These are phyloP conservation scores for Nymphalis c-album DNA, from an alignment of 2,888 invertebrate species.

Conservation along the genomic window DNA sequence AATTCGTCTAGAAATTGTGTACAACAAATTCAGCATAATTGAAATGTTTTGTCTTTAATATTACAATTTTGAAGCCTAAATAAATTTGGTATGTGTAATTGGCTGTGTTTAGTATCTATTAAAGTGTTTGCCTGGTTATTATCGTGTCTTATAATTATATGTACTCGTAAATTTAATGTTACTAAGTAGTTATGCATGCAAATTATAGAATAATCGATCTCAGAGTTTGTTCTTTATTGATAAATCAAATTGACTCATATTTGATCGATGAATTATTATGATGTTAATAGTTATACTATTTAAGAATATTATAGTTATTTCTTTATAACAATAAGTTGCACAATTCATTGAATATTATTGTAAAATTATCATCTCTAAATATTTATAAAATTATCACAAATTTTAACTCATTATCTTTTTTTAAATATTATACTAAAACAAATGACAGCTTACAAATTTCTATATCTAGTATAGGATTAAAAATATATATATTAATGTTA, in stretches of 20 bases:
- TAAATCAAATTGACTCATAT: neutral
- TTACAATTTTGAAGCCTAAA: slow-evolving; percentile 3
- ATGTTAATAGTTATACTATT: neutral
- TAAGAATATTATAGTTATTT: slow-evolving; percentile 6
- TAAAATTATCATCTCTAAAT: no score
- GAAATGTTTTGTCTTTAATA: slow-evolving; percentile 4
- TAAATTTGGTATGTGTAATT: slow-evolving; percentile 35
- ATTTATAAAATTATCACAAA: no score
- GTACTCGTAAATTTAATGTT: neutral
- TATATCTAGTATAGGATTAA: no score
- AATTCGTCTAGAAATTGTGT: no score
- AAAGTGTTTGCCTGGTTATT: slow-evolving; percentile 19
- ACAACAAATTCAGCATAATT: neutral
- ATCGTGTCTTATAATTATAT: slow-evolving; percentile 18
- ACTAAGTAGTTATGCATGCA: slow-evolving; percentile 19
- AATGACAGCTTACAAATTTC: no score
- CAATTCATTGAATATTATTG: slow-evolving; percentile 28
- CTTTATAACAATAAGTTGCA: slow-evolving; percentile 20
- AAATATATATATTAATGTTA: neutral
- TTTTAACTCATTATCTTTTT: no score
- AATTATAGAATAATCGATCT: slow-evolving; percentile 7
- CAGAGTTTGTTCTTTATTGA: slow-evolving; percentile 13
- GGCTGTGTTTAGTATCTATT: slow-evolving; percentile 39
- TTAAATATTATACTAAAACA: no score
- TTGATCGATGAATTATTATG: neutral